Percentiles rank a stretch among this genome's conserved stretches.
Conservation (phyloP, 1,140 invertebrate species). For the Metopolophium dirhodum region DNA sequence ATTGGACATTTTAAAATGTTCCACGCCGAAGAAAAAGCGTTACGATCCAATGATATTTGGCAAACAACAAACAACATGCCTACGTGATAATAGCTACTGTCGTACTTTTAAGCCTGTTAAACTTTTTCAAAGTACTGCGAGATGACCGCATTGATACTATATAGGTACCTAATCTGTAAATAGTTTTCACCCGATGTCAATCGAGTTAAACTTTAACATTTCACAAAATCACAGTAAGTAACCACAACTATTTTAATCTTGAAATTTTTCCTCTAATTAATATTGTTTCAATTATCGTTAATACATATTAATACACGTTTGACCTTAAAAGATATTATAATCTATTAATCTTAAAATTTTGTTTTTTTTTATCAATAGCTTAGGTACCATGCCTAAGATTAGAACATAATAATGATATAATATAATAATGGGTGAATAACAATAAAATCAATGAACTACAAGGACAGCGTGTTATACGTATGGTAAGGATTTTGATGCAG, state of each 20-base stretch:
- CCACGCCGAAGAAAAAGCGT: neutral
- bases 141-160: neutral
- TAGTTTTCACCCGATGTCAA: neutral
- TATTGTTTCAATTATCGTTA: neutral
- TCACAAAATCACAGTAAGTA: neutral
- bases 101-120: neutral
- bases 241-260: neutral
- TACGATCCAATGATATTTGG: neutral
- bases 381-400: neutral
- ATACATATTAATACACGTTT: neutral
- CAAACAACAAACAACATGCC: neutral
- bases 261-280: neutral
- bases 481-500: no score
- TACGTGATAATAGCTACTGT: neutral
- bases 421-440: neutral
- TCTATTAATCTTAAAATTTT: neutral
- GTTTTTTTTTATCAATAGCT: neutral
- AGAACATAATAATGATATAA: neutral
- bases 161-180: neutral
- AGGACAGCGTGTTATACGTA: no score
- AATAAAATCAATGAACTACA: no score
- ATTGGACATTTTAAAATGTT: neutral
- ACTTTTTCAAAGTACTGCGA: neutral
- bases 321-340: neutral
- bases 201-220: neutral